Conservation (phyloP, 2,888 invertebrate genomes). For the Torymus auratus region DNA sequence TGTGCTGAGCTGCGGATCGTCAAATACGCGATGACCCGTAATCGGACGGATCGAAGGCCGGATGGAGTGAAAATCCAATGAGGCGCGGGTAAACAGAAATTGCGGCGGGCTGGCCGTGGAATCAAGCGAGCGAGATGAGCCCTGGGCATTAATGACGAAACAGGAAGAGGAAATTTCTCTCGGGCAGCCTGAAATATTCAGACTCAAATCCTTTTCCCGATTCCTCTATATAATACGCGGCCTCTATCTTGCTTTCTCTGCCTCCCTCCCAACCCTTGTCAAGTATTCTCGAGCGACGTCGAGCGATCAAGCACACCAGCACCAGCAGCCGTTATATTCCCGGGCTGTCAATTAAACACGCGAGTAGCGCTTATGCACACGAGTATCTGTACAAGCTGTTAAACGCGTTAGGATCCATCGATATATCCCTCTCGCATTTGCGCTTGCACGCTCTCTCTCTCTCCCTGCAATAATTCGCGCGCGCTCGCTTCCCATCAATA, state of each 20-base stretch:
- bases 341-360: conserved; percentile 55
- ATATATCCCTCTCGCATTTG: conserved; percentile 24
- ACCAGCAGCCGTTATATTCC: conserved; percentile 13
- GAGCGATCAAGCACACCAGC: conserved; percentile 33
- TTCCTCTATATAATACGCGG: conserved; percentile 20
- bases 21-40: conserved; percentile 20
- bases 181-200: conserved; percentile 42
- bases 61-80: conserved; percentile 42
- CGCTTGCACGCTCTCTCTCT: background rate
- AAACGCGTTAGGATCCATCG: conserved; percentile 48
- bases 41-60: conserved; percentile 43
- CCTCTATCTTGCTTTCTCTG: too few relatives aligned
- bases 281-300: conserved; percentile 52
- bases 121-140: background rate
- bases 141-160: conserved; percentile 35
- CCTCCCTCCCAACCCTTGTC: conserved; percentile 42
- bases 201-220: conserved; percentile 47
- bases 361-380: conserved; percentile 10
- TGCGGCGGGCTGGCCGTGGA: background rate
- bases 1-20: background rate
- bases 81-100: conserved; percentile 29
- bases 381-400: conserved; percentile 43
- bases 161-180: conserved; percentile 38
- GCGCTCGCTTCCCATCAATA: conserved; percentile 16
- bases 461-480: background rate